Evolutionary conservation across 2,888 invertebrate species (phyloP), one percentile per base, ranked within the genome.

Genomic region (Ptychoptera albimana): DNA sequence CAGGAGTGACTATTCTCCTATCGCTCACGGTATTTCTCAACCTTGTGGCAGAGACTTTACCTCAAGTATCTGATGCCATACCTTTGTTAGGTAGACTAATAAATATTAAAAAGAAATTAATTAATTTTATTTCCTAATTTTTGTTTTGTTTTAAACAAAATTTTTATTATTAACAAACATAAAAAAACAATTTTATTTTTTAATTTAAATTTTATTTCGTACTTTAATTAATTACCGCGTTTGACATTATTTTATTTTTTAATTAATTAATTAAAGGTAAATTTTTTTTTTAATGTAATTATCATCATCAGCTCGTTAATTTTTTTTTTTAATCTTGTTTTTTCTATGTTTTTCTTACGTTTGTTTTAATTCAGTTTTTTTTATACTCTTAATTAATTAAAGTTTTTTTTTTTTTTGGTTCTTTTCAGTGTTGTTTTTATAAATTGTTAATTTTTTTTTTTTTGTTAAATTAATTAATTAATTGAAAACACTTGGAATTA

Each of bases 1-100:
- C 86, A 93, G 93, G 93, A 77, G 92, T 94, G 75, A 93, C 93
- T 75, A 93, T 94, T 75, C 86, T 94, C 73, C 89, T 97, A 70
- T 96, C 96, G 72, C 85, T 97, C 79, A 96, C 94, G 77, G 94
- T 97, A 77, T 97, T 97, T 80, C 87, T 96, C 77, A 91, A 96
- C 78, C 85, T 96, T 78, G 94, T 97, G 72, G 93, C 94, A 60
- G 94, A 96, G 82, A 93, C 94, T 74, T 88, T 96, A 84, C 96
- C 96, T 72, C 93, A 91, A 79, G 96, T 96, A 72, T 96, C 96
- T 73, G 96, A 96, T 75, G 94, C 96, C 72, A 93, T 97, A 75
- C 96, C 97, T 73, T 78, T 97, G 77, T 93, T 97, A 85, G 96
- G 96, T 91, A 86, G 79, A 77, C 58, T 49, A 46, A 45, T 41